Evolutionary conservation across 2,113 vertebrate genomes (phyloP).

Genomic region (Neolamprologus ventralis): DNA sequence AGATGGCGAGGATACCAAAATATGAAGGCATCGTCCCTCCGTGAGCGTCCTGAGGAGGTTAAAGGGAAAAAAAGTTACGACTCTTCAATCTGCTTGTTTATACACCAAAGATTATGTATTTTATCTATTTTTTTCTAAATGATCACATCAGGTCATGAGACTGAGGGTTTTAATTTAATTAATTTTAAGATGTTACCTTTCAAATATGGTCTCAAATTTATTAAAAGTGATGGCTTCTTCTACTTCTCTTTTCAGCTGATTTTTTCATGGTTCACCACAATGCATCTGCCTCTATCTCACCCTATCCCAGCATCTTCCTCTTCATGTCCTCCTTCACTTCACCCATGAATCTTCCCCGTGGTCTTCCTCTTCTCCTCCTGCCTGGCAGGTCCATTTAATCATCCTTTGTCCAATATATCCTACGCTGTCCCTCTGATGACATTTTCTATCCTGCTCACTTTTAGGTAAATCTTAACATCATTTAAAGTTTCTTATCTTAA

Average conservation of each 20-base stretch:
- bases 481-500: background rate
- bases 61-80: background rate
- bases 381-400: background rate
- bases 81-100: background rate
- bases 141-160: background rate
- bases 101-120: background rate
- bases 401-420: background rate
- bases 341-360: background rate
- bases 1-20: slow-evolving; percentile 92
- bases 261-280: background rate
- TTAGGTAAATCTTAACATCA: background rate
- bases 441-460: background rate
- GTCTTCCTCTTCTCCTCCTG: background rate
- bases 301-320: background rate
- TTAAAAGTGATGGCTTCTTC: background rate
- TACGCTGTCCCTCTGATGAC: background rate
- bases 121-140: background rate
- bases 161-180: background rate
- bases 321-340: background rate
- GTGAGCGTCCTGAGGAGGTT: slow-evolving; percentile 59
- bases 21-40: slow-evolving; percentile 80
- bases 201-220: background rate
- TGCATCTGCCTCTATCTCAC: background rate
- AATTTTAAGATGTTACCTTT: background rate
- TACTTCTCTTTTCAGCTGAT: background rate